These are phyloP conservation scores for Hippocampus guttulatus DNA, from an alignment of 2,113 vertebrate species.

Conservation along the genomic window DNA sequence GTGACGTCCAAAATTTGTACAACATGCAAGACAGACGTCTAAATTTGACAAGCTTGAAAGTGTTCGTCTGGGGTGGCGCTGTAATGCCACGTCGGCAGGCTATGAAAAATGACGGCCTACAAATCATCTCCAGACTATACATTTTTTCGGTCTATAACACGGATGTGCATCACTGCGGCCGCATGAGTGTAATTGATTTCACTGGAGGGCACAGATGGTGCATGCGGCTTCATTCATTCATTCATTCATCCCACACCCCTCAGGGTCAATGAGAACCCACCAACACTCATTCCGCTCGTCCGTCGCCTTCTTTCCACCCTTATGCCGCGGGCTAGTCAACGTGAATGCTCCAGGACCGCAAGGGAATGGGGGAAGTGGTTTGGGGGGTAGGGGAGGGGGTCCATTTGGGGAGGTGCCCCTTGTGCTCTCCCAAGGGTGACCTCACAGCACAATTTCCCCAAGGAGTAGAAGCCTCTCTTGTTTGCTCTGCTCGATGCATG, in stretches of 20 bases:
- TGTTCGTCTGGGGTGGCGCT: too few species aligned
- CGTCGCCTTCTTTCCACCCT: conserved; percentile 29
- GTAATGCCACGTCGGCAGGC: background rate
- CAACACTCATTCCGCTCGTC: conserved; percentile 49
- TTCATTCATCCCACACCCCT: conserved; percentile 34
- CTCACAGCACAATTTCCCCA: conserved; percentile 35
- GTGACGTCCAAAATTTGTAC: too few species aligned
- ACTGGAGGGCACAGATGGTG: conserved; percentile 52
- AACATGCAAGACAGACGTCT: too few species aligned
- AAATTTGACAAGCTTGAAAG: too few species aligned
- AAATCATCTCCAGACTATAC: background rate
- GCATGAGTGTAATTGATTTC: conserved; percentile 29
- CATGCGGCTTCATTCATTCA: conserved; percentile 3
- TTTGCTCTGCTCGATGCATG: conserved; percentile 46
- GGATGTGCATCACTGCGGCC: conserved; percentile 9
- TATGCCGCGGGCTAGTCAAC: conserved; percentile 17
- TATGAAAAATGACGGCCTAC: background rate
- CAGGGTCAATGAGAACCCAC: conserved; percentile 36
- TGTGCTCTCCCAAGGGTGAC: conserved; percentile 44
- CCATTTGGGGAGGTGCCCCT: conserved; percentile 30
- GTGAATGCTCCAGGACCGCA: conserved; percentile 29
- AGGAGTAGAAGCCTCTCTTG: conserved; percentile 45
- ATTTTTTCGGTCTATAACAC: background rate
- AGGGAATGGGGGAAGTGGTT: background rate
- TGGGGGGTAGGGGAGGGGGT: conserved; percentile 12